Base-by-base conservation (phyloP, 2,888 invertebrate genomes). In the Pteria penguin region DNA sequence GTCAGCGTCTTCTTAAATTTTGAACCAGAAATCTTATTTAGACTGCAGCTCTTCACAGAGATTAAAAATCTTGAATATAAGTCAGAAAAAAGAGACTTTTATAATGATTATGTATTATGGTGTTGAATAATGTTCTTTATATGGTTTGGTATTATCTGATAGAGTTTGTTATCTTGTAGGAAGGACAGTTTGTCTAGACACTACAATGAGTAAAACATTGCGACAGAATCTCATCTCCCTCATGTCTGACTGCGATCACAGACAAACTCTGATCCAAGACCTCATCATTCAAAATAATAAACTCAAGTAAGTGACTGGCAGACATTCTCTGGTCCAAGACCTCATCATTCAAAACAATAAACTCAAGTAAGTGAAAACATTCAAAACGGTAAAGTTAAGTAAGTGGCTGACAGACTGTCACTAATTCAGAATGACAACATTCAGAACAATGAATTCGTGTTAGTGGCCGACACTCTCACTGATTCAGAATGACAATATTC, bases 211-310 rank as follows among this genome's bases (percentile, higher is more conserved):
- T 61, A 75, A 80, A 68, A 72, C 61, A 5, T 68, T 82, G 4
- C 80, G 88, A 24, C 79, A 86, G 54, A 87, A 82, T 58, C 65
- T 86, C 32, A 61, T 76, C 4, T 82, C 88, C 1, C 78, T 90
- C 60, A 83, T 90, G 80, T 77, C 79, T 18, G 90, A 90, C 72
- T 82, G 87, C 73, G 87, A 89, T 32, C 85, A 87, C 70, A 78
- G 87, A 65, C 89, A 90, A 62, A 84, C 85, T 4, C 84, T 89
- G 2, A 81, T 89, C 2, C 88, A 89, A 36, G 90, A 90, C 70
- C 84, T 90, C 54, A 87, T 90, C 31, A 74, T 84, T 8, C 85
- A 85, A 58, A 90, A 90, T 75, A 87, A 86, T 66, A 84, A 87
- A 32, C 82, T 90, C n/a, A 89, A 86, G 90, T 90, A 75, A 80